Conservation (phyloP, 1,140 invertebrate species). For the Araneus ventricosus region DNA sequence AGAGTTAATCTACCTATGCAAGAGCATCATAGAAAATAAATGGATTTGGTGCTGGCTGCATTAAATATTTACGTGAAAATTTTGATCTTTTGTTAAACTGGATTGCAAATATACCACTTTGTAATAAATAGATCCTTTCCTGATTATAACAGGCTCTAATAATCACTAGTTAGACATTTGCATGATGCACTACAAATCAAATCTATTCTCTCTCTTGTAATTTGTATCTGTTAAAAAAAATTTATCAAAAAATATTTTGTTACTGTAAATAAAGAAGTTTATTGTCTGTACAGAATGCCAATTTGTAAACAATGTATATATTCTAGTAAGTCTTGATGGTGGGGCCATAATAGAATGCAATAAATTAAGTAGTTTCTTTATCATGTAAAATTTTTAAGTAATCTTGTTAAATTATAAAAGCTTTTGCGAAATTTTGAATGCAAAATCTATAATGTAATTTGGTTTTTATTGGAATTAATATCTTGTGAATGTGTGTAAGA, state of each 20-base stretch:
- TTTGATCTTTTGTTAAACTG: too few species aligned
- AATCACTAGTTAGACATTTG: not conserved
- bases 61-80: too few species aligned
- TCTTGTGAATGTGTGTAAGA: too few species aligned
- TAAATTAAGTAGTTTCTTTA: not conserved
- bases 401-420: too few species aligned
- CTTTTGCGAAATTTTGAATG: too few species aligned
- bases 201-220: not conserved
- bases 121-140: too few species aligned
- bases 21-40: too few species aligned
- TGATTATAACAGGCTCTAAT: not conserved
- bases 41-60: too few species aligned
- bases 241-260: not conserved
- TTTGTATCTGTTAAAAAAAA: not conserved
- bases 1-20: too few species aligned
- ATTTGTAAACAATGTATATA: constrained; percentile 28
- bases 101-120: too few species aligned
- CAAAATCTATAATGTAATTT: too few species aligned
- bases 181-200: constrained; percentile 2
- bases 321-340: not conserved
- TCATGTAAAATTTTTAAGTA: not conserved
- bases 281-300: constrained; percentile 4
- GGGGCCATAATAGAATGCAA: not conserved
- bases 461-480: too few species aligned
- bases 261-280: constrained; percentile 16